Base-by-base conservation (phyloP, 2,888 invertebrate genomes). In the Luperina nickerlii region DNA sequence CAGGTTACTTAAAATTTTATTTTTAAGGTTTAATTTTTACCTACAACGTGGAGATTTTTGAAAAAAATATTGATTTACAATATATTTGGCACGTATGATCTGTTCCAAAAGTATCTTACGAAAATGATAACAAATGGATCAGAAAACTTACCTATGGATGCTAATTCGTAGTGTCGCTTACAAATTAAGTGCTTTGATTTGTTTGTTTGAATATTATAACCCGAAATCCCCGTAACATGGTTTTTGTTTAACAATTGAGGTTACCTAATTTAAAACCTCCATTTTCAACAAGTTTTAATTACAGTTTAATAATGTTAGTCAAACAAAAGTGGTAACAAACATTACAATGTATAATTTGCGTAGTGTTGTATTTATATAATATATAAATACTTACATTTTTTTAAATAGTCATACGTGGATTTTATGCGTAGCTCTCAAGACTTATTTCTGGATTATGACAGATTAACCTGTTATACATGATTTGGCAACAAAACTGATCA, bases 1-100 rank as follows among this genome's bases (percentile, higher is more conserved):
- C 67, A 62, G 54, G 48, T 84, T 75, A 78, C 84, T 60, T 68
- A 38, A 68, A 71, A 71, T 84, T 87, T 84, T 66, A 45, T 74
- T 76, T 75, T 45, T 38, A 6, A 38, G 38, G 38, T 38, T 38
- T 1, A 20, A 20, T 65, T 20, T 18, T 8, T 18, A 32, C 32
- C 9, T 32, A 8, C 3, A 65, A 20, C 32, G 18, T 32, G 32
- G 18, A 1, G 15, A 32, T 32, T 32, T 63, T 63, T 1, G 5
- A 63, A 20, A 32, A 0, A 63, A 63, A 32, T 63, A 32, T 20
- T 32, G n/a, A 27, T 63, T 18, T 8, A 32, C 32, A n/a, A 6
- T 60, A n/a, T 62, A 32, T 8, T 63, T 8, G 1, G 63, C 18
- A 3, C 2, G 18, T 27, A 63, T 62, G 8, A 15, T 32, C 63